Evolutionary conservation across 37 sponge, comb jelly and placozoan genomes (phyloP).

Genomic region (Ianthella basta): DNA sequence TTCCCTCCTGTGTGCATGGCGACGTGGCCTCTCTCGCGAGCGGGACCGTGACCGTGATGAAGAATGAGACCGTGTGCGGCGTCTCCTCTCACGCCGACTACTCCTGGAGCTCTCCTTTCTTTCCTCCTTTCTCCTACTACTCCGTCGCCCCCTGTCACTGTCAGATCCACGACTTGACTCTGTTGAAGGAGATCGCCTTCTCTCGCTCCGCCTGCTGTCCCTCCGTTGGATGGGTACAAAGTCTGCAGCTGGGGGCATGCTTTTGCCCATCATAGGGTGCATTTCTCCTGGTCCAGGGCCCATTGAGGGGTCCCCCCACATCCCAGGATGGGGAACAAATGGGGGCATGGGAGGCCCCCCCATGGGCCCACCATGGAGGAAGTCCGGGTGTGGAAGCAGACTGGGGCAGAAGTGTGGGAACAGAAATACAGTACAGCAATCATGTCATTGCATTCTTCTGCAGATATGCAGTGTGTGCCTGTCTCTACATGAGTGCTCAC

Average conservation of each 20-base stretch:
- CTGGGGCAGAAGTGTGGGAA: background rate
- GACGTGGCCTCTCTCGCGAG: conserved; percentile 40
- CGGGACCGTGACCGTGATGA: conserved; percentile 40
- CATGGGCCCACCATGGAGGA: conserved; percentile 48
- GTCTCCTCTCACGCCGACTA: conserved; percentile 28
- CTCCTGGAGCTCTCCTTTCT: conserved; percentile 40
- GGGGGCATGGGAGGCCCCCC: conserved; percentile 20
- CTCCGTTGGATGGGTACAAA: conserved; percentile 22
- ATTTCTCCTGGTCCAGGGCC: conserved; percentile 57
- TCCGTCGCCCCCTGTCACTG: conserved; percentile 21
- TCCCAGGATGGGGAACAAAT: conserved; percentile 39
- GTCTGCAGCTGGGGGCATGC: conserved; percentile 51
- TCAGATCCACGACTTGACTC: conserved; percentile 22
- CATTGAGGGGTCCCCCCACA: conserved; percentile 74
- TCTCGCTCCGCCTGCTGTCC: background rate
- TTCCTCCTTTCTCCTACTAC: conserved; percentile 27
- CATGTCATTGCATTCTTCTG: too few species aligned
- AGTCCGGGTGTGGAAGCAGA: conserved; percentile 23
- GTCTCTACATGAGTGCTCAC: too few species aligned
- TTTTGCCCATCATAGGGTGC: conserved; percentile 17
- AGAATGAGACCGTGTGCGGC: conserved; percentile 16
- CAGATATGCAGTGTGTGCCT: too few species aligned
- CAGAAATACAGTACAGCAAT: background rate
- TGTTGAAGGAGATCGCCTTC: conserved; percentile 44
- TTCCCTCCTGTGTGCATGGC: conserved; percentile 30